Conservation (phyloP, 2,113 vertebrate species). For the Laterallus jamaicensis region DNA sequence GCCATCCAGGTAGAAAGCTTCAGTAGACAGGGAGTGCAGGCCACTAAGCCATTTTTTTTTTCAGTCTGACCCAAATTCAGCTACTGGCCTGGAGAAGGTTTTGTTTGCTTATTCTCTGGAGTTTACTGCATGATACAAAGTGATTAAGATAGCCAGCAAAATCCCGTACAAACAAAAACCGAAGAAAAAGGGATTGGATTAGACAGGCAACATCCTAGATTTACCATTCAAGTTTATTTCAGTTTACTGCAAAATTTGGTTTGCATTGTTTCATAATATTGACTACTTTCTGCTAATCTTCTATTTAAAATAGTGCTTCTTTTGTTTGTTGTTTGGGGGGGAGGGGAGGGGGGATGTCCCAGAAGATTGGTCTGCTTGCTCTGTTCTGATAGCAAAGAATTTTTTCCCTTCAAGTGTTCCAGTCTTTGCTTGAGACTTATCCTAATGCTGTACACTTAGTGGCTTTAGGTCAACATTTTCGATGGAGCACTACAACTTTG, state of each 20-base stretch:
- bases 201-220: not conserved
- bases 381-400: not conserved
- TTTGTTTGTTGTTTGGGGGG: too few species aligned
- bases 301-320: not conserved
- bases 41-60: not conserved
- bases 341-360: too few species aligned
- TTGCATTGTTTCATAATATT: not conserved
- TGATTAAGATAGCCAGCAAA: conserved; percentile 25
- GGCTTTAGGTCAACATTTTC: conserved; percentile 2
- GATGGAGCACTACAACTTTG: not conserved
- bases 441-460: not conserved
- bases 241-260: not conserved
- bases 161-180: not conserved
- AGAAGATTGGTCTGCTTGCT: not conserved
- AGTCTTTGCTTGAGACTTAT: not conserved
- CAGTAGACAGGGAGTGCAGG: not conserved
- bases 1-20: not conserved
- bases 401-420: not conserved
- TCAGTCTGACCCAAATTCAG: conserved; percentile 23
- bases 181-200: not conserved
- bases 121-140: not conserved
- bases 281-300: not conserved
- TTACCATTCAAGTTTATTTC: not conserved
- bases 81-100: not conserved
- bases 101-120: conserved; percentile 1